Conservation (phyloP, 2,888 invertebrate genomes). For the Chymomyza caudatula region DNA sequence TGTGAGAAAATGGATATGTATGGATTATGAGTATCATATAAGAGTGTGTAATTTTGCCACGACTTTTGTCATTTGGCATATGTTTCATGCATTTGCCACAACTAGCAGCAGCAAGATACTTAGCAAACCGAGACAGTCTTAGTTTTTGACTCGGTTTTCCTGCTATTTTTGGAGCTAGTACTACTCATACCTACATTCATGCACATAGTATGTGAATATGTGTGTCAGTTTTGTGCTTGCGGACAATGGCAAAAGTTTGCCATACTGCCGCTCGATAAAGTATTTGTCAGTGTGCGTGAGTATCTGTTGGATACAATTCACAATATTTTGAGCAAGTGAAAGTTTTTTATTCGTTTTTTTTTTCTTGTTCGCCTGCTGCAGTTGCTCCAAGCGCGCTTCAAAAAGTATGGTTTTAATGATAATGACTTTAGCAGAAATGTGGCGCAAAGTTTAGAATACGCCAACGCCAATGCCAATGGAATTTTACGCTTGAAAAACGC, state of each 20-base stretch:
- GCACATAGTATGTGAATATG: background rate
- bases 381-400: constrained; percentile 12
- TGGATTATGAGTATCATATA: background rate
- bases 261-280: constrained; percentile 63
- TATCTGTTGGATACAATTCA: constrained; percentile 40
- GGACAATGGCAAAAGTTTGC: constrained; percentile 65
- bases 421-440: constrained; percentile 68
- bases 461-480: constrained; percentile 34
- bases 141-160: background rate
- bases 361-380: background rate
- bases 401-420: constrained; percentile 69
- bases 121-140: background rate
- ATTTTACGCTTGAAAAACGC: constrained; percentile 32
- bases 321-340: constrained; percentile 63
- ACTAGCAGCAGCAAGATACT: background rate
- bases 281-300: constrained; percentile 41
- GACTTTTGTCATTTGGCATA: constrained; percentile 6
- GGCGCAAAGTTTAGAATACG: constrained; percentile 64
- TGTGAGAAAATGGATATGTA: background rate
- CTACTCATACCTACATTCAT: background rate
- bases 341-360: constrained; percentile 36
- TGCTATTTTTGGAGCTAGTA: background rate
- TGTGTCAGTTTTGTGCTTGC: constrained; percentile 33
- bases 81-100: background rate
- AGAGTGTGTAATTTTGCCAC: background rate